Evolutionary conservation across 2,888 invertebrate species (phyloP).

Genomic region (Acanthosoma haemorrhoidale): DNA sequence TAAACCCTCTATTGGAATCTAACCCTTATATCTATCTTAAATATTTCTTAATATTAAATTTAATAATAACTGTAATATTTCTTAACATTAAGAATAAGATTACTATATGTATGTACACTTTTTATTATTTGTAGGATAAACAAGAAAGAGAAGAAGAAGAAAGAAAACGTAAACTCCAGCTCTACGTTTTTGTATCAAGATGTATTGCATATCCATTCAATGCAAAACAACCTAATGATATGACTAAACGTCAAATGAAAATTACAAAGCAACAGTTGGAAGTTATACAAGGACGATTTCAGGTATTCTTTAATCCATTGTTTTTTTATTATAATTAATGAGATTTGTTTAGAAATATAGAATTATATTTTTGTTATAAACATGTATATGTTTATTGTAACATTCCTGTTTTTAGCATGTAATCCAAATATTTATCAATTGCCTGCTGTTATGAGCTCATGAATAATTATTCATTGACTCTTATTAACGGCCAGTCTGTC

Average conservation of each 20-base stretch:
- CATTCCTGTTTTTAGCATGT: too few species aligned
- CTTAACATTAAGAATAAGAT: neutral
- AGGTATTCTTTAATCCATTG: slow-evolving; percentile 58
- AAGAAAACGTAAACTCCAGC: slow-evolving; percentile 85
- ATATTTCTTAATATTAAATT: too few species aligned
- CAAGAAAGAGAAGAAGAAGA: slow-evolving; percentile 96
- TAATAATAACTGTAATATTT: neutral
- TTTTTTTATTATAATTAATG: too few species aligned
- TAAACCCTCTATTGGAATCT: too few species aligned
- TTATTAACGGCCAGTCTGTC: too few species aligned
- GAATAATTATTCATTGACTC: too few species aligned
- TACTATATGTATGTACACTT: neutral
- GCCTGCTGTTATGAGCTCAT: too few species aligned
- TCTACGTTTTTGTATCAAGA: slow-evolving; percentile 96
- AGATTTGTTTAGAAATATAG: too few species aligned
- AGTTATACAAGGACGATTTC: slow-evolving; percentile 88
- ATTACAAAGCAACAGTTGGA: slow-evolving; percentile 93
- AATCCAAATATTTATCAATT: too few species aligned
- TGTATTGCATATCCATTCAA: slow-evolving; percentile 99
- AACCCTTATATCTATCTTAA: neutral
- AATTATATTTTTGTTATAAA: too few species aligned
- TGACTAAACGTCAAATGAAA: slow-evolving; percentile 92
- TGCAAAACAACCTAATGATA: slow-evolving; percentile 97
- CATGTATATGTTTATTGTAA: too few species aligned
- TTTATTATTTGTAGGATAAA: slow-evolving; percentile 59